Conservation (phyloP, 2,797 vertebrate genomes). For the Microcaecilia unicolor region DNA sequence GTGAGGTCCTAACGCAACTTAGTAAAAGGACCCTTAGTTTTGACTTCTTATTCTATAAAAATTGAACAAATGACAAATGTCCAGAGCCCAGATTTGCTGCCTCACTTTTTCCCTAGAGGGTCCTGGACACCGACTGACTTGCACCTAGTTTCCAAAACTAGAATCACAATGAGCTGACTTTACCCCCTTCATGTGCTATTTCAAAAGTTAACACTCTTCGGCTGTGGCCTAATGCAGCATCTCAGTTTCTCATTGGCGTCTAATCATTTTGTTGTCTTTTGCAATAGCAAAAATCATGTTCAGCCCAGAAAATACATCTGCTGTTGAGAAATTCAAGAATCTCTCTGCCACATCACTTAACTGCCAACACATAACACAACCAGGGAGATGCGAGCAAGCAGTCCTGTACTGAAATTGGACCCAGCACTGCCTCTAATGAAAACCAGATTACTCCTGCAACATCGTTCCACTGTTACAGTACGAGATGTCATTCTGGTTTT, state of each 20-base stretch:
- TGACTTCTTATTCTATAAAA: not conserved
- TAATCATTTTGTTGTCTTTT: constrained; percentile 20
- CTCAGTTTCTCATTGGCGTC: constrained; percentile 14
- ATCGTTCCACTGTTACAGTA: constrained; percentile 56
- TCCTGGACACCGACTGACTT: too few species aligned
- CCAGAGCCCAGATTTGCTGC: not conserved
- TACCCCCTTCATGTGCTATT: too few species aligned
- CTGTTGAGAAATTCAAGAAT: constrained; percentile 17
- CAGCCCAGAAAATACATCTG: constrained; percentile 25
- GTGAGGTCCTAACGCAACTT: too few species aligned
- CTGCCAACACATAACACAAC: constrained; percentile 30
- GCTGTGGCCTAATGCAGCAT: too few species aligned
- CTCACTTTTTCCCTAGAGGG: too few species aligned
- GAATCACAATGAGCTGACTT: too few species aligned
- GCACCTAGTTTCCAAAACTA: too few species aligned
- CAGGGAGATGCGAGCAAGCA: constrained; percentile 32
- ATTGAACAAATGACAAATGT: too few species aligned
- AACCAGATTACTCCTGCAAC: constrained; percentile 63
- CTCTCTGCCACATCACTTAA: constrained; percentile 35
- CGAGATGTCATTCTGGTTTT: constrained; percentile 31
- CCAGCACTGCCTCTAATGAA: constrained; percentile 59
- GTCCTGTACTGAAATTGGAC: constrained; percentile 50
- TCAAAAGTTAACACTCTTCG: too few species aligned
- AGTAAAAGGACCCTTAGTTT: too few species aligned
- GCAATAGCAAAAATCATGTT: constrained; percentile 18